Evolutionary conservation across 2,888 invertebrate genomes (phyloP).

Genomic region (Agapostemon virescens): DNA sequence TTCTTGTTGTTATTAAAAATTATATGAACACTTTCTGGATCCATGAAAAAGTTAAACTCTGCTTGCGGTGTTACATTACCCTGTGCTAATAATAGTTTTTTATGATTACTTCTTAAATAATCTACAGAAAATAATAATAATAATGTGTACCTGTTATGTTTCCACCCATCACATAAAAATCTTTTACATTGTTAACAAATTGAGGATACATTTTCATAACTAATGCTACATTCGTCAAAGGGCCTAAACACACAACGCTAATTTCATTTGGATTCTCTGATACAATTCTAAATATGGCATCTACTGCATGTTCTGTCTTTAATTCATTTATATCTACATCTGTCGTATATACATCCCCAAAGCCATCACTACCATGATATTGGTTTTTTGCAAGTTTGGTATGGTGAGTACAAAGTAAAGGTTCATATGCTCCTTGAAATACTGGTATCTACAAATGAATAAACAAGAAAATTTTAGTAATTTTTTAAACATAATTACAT

Average conservation of each 20-base stretch:
- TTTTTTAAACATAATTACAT: conserved; percentile 42
- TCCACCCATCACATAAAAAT: conserved; percentile 90
- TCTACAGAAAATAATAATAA: not conserved
- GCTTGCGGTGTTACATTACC: conserved; percentile 83
- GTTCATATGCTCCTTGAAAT: conserved; percentile 84
- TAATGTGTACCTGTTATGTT: conserved; percentile 84
- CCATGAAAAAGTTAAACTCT: conserved; percentile 89
- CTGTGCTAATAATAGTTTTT: conserved; percentile 27
- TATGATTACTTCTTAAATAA: conserved; percentile 3
- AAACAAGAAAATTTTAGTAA: not conserved
- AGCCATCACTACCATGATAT: conserved; percentile 87
- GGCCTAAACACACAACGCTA: conserved; percentile 85
- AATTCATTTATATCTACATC: conserved; percentile 80
- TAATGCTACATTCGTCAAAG: conserved; percentile 90
- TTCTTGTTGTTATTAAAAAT: conserved; percentile 83
- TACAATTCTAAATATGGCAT: conserved; percentile 84
- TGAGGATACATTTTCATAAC: conserved; percentile 86
- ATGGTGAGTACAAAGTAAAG: conserved; percentile 78
- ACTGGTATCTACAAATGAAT: conserved; percentile 85
- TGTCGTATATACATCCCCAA: conserved; percentile 84
- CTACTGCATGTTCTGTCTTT: conserved; percentile 83
- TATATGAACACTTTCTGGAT: conserved; percentile 89
- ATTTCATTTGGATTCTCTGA: conserved; percentile 83
- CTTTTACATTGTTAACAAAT: conserved; percentile 84
- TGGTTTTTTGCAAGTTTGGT: conserved; percentile 77